phyloP scores from a whole-genome alignment of 2,888 invertebrate genomes.

The Cacoxenus indagator region DNA sequence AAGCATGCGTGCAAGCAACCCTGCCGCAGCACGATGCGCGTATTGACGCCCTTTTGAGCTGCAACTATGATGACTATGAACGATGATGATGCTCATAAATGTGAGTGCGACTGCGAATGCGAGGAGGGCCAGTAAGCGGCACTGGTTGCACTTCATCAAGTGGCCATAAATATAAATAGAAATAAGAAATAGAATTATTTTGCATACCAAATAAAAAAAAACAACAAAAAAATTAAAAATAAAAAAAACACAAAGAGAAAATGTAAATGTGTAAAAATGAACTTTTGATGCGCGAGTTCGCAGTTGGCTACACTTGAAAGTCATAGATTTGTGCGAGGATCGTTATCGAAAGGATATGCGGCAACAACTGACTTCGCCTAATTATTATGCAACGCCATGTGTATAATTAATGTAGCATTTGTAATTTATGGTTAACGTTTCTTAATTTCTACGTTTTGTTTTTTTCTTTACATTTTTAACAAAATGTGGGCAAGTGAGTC shows the following conservation, averaged over 20 bases:
- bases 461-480: constrained; percentile 22
- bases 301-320: constrained; percentile 10
- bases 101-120: not conserved
- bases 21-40: constrained; percentile 26
- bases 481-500: constrained; percentile 38
- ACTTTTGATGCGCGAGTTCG: not conserved
- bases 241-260: constrained; percentile 12
- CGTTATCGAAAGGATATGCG: constrained; percentile 32
- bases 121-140: not conserved
- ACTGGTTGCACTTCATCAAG: constrained; percentile 61
- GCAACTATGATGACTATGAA: constrained; percentile 6
- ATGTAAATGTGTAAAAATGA: not conserved
- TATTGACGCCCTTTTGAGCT: not conserved
- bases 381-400: constrained; percentile 64
- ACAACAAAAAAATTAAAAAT: constrained; percentile 28
- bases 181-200: constrained; percentile 30
- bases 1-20: constrained; percentile 39
- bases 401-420: constrained; percentile 67
- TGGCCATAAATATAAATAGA: constrained; percentile 53
- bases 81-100: not conserved
- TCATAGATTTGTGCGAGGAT: constrained; percentile 23
- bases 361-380: constrained; percentile 37
- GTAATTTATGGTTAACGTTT: constrained; percentile 66
- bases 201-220: constrained; percentile 32
- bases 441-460: constrained; percentile 39